These are phyloP conservation scores for Falco punctatus DNA, from an alignment of 2,113 vertebrate genomes.

Conservation along the genomic window DNA sequence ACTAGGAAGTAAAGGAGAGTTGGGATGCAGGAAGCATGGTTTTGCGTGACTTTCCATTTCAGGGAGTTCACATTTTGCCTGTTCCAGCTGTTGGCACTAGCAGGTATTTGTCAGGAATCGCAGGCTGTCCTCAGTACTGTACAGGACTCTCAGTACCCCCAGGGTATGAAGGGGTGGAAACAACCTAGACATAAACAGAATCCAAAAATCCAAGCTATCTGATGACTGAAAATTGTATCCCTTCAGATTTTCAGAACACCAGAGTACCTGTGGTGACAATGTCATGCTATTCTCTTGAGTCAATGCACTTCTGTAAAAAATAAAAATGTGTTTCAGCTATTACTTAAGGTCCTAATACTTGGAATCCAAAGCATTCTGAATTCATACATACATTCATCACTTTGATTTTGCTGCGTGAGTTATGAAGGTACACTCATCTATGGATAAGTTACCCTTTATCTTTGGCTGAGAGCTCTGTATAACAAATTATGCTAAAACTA, in stretches of 20 bases:
- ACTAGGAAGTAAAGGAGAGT: neutral
- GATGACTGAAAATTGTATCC: neutral
- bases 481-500: neutral
- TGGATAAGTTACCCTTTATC: neutral
- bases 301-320: neutral
- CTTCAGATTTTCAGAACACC: neutral
- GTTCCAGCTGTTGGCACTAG: neutral
- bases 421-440: neutral
- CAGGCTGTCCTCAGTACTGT: neutral
- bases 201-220: neutral
- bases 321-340: neutral
- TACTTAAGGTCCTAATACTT: neutral
- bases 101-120: neutral
- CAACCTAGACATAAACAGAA: neutral
- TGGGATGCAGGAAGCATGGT: neutral
- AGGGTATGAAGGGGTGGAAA: neutral
- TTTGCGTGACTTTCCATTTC: neutral
- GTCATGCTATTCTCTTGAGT: neutral
- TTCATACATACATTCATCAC: neutral
- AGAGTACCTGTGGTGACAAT: neutral
- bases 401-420: neutral
- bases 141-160: neutral
- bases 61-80: neutral
- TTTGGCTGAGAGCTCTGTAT: neutral
- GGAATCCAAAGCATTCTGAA: neutral